Percentiles rank a stretch among this genome's conserved stretches.
These are phyloP conservation scores for Xestoiulus laeticollis DNA, from an alignment of 2,888 invertebrate species.

Conservation along the genomic window DNA sequence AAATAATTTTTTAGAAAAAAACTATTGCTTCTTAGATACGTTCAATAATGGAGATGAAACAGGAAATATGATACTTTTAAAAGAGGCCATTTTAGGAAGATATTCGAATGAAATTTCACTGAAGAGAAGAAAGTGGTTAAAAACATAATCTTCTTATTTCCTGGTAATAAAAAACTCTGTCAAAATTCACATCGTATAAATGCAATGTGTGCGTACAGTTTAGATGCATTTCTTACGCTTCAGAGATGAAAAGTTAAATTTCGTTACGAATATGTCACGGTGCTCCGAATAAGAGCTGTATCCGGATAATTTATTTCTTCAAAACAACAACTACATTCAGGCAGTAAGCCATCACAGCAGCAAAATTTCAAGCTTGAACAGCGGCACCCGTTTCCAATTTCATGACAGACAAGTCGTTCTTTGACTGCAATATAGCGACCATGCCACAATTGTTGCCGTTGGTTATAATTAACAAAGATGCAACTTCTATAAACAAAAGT, in stretches of 20 bases:
- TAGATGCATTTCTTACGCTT: neutral
- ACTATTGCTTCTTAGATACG: neutral
- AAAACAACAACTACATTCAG: neutral
- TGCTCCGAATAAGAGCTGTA: neutral
- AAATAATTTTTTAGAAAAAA: neutral
- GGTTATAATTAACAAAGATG: neutral
- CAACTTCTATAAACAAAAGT: neutral
- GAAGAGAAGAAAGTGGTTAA: neutral
- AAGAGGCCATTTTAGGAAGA: neutral
- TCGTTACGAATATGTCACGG: slow-evolving; percentile 21
- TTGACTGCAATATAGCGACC: neutral
- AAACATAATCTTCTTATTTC: neutral
- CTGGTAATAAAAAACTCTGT: slow-evolving; percentile 24
- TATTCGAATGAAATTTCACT: neutral
- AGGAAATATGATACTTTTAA: neutral
- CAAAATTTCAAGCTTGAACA: neutral
- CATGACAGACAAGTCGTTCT: neutral
- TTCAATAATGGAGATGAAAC: neutral
- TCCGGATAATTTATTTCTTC: slow-evolving; percentile 1
- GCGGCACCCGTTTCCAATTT: neutral
- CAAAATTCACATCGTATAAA: neutral
- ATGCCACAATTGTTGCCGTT: neutral
- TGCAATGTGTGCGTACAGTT: neutral
- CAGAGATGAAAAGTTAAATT: slow-evolving; percentile 3
- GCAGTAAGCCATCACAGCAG: neutral